These are phyloP conservation scores for Gymnarchus niloticus DNA, from an alignment of 2,113 vertebrate species.

Conservation along the genomic window DNA sequence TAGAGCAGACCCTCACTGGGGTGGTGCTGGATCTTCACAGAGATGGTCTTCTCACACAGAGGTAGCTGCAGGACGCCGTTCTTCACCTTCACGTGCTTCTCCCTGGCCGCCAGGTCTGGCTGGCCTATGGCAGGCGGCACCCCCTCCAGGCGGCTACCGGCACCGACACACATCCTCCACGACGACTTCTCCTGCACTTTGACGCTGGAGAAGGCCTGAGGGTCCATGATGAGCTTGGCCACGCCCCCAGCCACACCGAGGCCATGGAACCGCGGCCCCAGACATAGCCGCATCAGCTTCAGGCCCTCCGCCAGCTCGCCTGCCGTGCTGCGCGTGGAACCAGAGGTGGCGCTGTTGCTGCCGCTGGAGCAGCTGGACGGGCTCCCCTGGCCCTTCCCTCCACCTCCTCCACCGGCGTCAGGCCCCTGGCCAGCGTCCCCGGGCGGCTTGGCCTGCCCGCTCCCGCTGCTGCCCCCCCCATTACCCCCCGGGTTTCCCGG, in stretches of 20 bases:
- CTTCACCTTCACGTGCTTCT: constrained; percentile 64
- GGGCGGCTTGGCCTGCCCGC: constrained; percentile 74
- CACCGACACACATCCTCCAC: constrained; percentile 73
- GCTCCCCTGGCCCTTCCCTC: constrained; percentile 57
- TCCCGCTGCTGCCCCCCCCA: constrained; percentile 58
- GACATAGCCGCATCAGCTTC: constrained; percentile 70
- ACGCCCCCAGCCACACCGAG: constrained; percentile 30
- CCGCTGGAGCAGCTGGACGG: constrained; percentile 49
- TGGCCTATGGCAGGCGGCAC: constrained; percentile 38
- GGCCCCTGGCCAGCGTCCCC: constrained; percentile 61
- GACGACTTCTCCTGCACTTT: constrained; percentile 72
- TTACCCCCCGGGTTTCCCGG: constrained; percentile 79
- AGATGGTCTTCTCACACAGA: constrained; percentile 79
- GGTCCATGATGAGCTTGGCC: constrained; percentile 66
- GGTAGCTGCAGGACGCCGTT: constrained; percentile 75
- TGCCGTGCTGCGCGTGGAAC: constrained; percentile 58
- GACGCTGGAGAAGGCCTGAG: constrained; percentile 68
- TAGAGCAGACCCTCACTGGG: constrained; percentile 72
- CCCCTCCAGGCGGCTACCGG: constrained; percentile 42
- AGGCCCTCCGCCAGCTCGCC: constrained; percentile 73
- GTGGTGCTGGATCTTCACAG: constrained; percentile 76
- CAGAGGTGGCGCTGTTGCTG: constrained; percentile 50
- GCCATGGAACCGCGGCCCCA: constrained; percentile 62
- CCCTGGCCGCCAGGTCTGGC: constrained; percentile 56
- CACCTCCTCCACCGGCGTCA: constrained; percentile 68